These are phyloP conservation scores for Tigriopus japonicus DNA, from an alignment of 1,140 invertebrate genomes.

Conservation along the genomic window DNA sequence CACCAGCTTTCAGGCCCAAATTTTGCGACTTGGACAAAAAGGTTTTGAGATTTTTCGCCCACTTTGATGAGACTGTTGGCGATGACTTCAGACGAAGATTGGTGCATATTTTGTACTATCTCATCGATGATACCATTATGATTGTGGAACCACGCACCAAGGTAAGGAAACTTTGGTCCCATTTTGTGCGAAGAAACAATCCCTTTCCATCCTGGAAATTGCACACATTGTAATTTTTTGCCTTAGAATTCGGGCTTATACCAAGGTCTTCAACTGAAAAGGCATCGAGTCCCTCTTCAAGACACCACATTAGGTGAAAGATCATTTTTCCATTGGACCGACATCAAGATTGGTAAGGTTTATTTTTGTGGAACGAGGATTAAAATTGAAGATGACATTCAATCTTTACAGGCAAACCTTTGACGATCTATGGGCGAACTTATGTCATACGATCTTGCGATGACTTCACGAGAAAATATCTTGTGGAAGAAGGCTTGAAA, in stretches of 20 bases:
- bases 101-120: constrained; percentile 42
- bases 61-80: neutral
- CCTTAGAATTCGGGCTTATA: too few relatives aligned
- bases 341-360: too few relatives aligned
- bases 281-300: too few relatives aligned
- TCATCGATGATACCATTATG: constrained; percentile 73
- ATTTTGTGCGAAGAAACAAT: too few relatives aligned
- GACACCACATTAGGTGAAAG: too few relatives aligned
- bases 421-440: neutral
- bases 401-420: neutral
- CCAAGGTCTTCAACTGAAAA: too few relatives aligned
- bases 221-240: too few relatives aligned
- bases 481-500: too few relatives aligned
- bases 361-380: too few relatives aligned
- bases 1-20: neutral
- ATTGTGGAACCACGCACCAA: constrained; percentile 48
- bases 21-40: neutral
- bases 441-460: constrained; percentile 42
- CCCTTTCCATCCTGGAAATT: too few relatives aligned
- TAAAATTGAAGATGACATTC: too few relatives aligned
- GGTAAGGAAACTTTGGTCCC: constrained; percentile 34
- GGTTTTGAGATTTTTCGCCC: neutral
- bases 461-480: constrained; percentile 62
- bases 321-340: too few relatives aligned
- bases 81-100: neutral